Evolutionary conservation across 2,888 invertebrate species (phyloP).

Genomic region (Meteorus cinctellus): DNA sequence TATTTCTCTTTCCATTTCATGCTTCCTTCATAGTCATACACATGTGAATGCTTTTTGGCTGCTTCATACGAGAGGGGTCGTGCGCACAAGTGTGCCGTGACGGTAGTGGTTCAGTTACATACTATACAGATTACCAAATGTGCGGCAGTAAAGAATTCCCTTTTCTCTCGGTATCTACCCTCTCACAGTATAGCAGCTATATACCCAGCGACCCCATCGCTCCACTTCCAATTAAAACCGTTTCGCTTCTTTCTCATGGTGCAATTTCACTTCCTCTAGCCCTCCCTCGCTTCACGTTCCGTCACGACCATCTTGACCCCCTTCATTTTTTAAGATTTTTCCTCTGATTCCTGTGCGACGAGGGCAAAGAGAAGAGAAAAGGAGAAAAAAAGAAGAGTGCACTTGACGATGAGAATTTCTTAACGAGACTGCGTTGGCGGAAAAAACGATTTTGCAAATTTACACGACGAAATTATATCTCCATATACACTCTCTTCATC

Average conservation of each 20-base stretch:
- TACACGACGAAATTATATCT: conserved; percentile 6
- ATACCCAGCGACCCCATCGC: conserved; percentile 32
- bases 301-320: conserved; percentile 24
- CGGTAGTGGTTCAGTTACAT: neutral
- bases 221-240: conserved; percentile 56
- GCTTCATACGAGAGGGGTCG: neutral
- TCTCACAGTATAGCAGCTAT: conserved; percentile 18
- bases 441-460: conserved; percentile 29
- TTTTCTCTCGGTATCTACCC: neutral
- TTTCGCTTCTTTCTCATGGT: conserved; percentile 46
- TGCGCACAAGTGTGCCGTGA: conserved; percentile 3
- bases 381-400: conserved; percentile 31
- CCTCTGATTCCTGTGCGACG: conserved; percentile 46
- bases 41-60: too few species aligned
- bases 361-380: neutral
- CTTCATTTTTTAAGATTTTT: conserved; percentile 61
- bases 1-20: too few species aligned
- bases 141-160: neutral
- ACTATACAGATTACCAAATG: neutral
- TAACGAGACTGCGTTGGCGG: conserved; percentile 45
- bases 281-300: neutral
- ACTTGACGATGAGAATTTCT: conserved; percentile 49
- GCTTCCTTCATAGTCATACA: too few species aligned
- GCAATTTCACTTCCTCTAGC: conserved; percentile 34
- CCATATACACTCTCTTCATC: neutral